Evolutionary conservation across 2,113 vertebrate genomes (phyloP).

Genomic region (Tyto alba): DNA sequence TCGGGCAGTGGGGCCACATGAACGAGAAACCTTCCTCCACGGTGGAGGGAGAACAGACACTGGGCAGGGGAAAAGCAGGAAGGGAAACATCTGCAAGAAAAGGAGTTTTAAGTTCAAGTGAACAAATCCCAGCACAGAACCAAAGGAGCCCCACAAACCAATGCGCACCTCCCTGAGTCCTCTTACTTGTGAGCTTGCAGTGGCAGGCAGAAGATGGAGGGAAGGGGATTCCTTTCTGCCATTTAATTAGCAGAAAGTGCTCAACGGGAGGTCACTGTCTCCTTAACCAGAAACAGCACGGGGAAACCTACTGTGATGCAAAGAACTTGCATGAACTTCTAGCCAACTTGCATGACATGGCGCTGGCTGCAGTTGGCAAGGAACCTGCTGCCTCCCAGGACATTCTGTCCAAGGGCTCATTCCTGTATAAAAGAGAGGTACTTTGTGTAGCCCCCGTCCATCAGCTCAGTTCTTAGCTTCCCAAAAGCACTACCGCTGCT

Average conservation of each 20-base stretch:
- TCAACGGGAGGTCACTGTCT: background rate
- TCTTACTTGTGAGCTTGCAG: background rate
- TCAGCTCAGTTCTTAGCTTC: background rate
- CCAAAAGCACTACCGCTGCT: background rate
- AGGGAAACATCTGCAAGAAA: background rate
- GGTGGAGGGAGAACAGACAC: background rate
- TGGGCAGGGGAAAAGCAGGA: background rate
- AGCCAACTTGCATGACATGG: background rate
- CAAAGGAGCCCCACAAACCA: background rate
- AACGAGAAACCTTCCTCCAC: background rate
- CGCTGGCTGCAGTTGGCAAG: background rate
- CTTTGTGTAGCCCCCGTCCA: background rate
- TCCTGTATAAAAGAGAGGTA: background rate
- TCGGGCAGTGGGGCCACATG: fast-evolving
- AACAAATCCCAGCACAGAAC: background rate
- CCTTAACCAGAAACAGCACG: background rate
- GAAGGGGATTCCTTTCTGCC: background rate
- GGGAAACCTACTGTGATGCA: background rate
- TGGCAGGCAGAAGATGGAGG: background rate
- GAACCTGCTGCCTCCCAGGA: background rate
- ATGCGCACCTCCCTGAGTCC: background rate
- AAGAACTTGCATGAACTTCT: background rate
- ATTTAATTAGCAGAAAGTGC: background rate
- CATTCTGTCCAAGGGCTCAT: background rate
- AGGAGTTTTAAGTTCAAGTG: background rate